Evolutionary conservation across 1,140 invertebrate species (phyloP), one percentile per base, ranked within the genome.

Genomic region (Leptinotarsa defecta): DNA sequence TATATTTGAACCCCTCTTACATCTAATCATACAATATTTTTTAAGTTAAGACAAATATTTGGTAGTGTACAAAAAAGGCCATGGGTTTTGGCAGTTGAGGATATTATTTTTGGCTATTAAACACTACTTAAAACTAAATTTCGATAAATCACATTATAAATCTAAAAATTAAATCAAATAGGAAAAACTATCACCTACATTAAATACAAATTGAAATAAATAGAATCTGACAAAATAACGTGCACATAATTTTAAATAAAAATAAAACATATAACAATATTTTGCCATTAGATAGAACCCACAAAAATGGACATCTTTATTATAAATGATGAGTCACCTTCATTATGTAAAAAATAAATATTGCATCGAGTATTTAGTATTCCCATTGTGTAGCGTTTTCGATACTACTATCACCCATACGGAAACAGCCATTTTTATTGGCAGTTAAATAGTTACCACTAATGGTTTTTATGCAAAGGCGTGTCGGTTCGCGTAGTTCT

Each of bases 341-440:
- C 6, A 27, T 15, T n/a, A 27, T 34, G 27, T 62, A 62, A 24
- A 24, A 72, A 72, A 72, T 72, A 72, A 72, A 72, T 62, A 43
- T 72, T 24, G 57, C 49, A 22, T 72, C 13, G 52, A 68, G 68
- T 70, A 70, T 49, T 78, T 95, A 97, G 86, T 96, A 98, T 88
- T 98, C 96, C 95, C 95, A 98, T 85, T 95, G 94, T 75, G 95
- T 97, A 80, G 95, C 95, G 73, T 89, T 89, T 74, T 92, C 90
- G 81, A 92, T 90, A 83, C 95, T 93, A 72, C 91, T 89, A 72
- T 93, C 94, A 34, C 93, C 92, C 52, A 97, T 90, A 83, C 93
- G 93, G 88, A 98, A 94, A 74, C 92, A 91, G 67, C 97, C 97
- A 86, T 98, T 99, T 88, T 99, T 98, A 82, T 95, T 95, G 72